phyloP scores from a whole-genome alignment of 2,888 invertebrate species.

The Ormyrus nitidulus region DNA sequence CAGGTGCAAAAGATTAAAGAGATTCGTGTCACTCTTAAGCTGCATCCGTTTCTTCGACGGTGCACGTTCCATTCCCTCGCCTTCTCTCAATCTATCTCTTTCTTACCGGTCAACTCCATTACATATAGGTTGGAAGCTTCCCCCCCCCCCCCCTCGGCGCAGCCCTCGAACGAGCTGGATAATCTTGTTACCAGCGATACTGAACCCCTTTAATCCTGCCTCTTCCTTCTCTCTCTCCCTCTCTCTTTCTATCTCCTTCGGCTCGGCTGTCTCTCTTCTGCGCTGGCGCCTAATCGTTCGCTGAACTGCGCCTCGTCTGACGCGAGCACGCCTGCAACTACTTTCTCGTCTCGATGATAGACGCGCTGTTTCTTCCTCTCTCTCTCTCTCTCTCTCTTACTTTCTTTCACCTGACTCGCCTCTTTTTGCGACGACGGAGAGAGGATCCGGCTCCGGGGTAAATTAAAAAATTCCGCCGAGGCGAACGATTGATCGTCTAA shows the following conservation, averaged over 20 bases:
- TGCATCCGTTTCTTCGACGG: background rate
- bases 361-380: background rate
- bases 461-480: constrained; percentile 40
- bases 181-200: constrained; percentile 72
- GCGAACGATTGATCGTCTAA: constrained; percentile 34
- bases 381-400: too few species aligned
- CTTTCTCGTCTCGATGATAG: background rate
- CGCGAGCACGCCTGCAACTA: background rate
- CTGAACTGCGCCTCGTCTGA: constrained; percentile 1
- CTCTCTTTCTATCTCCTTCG: background rate
- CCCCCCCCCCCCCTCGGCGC: constrained; percentile 37
- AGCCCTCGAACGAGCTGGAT: constrained; percentile 60
- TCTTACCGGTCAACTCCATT: constrained; percentile 5
- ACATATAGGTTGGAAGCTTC: constrained; percentile 12
- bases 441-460: background rate
- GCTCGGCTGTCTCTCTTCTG: background rate
- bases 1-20: background rate
- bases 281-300: constrained; percentile 20
- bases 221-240: constrained; percentile 54
- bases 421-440: background rate
- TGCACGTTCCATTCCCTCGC: too few species aligned
- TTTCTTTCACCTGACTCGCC: background rate
- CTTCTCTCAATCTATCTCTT: too few species aligned
- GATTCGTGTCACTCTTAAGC: background rate
- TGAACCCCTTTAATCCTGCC: constrained; percentile 66